Evolutionary conservation across 2,113 vertebrate species (phyloP).

Genomic region (Dasypus novemcinctus): DNA sequence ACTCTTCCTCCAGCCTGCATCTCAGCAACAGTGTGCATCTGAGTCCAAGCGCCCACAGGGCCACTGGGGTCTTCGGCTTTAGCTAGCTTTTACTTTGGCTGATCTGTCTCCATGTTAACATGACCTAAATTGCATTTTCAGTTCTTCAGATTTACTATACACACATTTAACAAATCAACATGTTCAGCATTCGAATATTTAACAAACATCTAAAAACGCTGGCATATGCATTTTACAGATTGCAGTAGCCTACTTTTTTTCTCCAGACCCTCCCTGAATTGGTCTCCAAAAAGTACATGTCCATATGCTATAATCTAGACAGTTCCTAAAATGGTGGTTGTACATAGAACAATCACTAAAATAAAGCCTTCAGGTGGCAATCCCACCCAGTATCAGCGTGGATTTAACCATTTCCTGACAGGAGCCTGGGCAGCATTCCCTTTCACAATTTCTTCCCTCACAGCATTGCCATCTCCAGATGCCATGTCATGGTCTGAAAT

Average conservation of each 20-base stretch:
- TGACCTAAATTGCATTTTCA: not conserved
- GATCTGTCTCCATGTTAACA: not conserved
- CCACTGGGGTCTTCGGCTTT: not conserved
- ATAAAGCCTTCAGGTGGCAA: conserved; percentile 61
- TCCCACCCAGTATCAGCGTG: conserved; percentile 89
- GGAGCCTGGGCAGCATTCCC: conserved; percentile 81
- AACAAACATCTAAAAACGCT: conserved; percentile 70
- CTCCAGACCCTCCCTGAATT: conserved; percentile 66
- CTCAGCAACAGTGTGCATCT: not conserved
- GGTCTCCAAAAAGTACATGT: conserved; percentile 75
- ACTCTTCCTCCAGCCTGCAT: not conserved
- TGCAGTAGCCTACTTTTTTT: conserved; percentile 76
- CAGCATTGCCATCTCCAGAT: conserved; percentile 90
- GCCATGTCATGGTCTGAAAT: conserved; percentile 87
- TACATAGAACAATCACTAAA: conserved; percentile 64
- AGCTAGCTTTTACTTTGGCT: not conserved
- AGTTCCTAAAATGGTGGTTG: conserved; percentile 77
- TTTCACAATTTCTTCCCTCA: conserved; percentile 84
- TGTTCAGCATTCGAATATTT: conserved; percentile 51
- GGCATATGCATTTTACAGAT: conserved; percentile 75
- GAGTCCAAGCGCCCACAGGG: not conserved
- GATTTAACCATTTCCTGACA: conserved; percentile 88
- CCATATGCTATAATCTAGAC: conserved; percentile 71
- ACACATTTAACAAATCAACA: conserved; percentile 76
- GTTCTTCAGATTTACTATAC: conserved; percentile 71